These are phyloP conservation scores for Anhinga rufa DNA, from an alignment of 2,113 vertebrate species.

Conservation along the genomic window DNA sequence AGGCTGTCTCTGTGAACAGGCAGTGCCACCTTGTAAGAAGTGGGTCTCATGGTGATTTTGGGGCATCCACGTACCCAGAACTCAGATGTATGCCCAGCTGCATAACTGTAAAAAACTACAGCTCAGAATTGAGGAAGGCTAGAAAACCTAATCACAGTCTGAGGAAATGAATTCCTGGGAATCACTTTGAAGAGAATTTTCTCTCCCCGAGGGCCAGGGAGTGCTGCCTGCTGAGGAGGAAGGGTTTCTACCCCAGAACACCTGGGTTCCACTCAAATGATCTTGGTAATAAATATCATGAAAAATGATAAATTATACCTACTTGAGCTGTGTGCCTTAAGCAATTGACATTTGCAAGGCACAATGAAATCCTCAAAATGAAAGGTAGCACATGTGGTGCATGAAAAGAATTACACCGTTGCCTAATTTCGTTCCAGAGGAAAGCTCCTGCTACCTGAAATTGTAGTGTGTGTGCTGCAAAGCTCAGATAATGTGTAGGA, in stretches of 20 bases:
- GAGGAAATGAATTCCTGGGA: conserved; percentile 51
- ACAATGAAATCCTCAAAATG: not conserved
- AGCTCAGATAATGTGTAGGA: not conserved
- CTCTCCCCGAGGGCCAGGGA: not conserved
- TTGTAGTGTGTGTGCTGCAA: not conserved
- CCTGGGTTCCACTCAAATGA: conserved; percentile 24
- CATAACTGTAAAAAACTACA: not conserved
- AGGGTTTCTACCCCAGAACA: conserved; percentile 16
- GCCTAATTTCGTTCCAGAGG: not conserved
- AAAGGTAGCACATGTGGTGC: not conserved
- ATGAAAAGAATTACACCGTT: not conserved
- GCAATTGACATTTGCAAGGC: conserved; percentile 18
- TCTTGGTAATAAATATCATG: not conserved
- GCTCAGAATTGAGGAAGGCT: not conserved
- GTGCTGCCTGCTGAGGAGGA: not conserved
- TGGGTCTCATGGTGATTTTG: not conserved
- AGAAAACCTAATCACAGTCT: not conserved
- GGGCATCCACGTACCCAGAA: not conserved
- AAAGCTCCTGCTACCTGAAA: not conserved
- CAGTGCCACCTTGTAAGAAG: not conserved
- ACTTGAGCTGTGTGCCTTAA: conserved; percentile 27
- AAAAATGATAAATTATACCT: conserved; percentile 19
- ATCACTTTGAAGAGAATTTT: conserved; percentile 31
- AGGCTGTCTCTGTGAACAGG: not conserved
- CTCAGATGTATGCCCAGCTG: not conserved